A percentile compares a stretch with the other conserved stretches of the same genome.
Evolutionary conservation across 2,797 vertebrate species (phyloP).

Genomic region (Brachyalestes nurse): DNA sequence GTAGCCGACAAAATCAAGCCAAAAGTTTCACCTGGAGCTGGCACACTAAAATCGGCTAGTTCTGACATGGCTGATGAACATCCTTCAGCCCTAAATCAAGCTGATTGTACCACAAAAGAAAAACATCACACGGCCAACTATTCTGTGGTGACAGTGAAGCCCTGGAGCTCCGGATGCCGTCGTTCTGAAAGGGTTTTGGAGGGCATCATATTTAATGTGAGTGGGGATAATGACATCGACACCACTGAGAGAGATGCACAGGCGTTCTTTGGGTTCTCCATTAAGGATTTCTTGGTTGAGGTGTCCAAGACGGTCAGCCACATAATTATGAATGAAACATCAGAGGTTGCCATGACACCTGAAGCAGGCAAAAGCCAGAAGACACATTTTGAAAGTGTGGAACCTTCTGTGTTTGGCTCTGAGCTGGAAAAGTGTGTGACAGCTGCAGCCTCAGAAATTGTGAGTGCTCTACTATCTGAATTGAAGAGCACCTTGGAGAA

Average conservation of each 20-base stretch:
- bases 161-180: not conserved
- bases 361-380: too few species aligned
- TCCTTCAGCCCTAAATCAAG: not conserved
- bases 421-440: not conserved
- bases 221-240: not conserved
- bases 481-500: not conserved
- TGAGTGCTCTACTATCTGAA: not conserved
- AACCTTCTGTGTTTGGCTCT: too few species aligned
- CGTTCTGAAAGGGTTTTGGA: not conserved
- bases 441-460: not conserved
- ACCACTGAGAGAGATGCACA: too few species aligned
- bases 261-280: not conserved
- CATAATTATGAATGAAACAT: not conserved
- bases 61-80: not conserved
- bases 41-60: not conserved
- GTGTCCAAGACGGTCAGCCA: not conserved
- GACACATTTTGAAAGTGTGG: too few species aligned
- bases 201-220: not conserved
- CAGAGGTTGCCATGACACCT: not conserved
- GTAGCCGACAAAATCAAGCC: not conserved
- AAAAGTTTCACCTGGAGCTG: too few species aligned
- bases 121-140: too few species aligned
- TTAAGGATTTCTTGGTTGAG: not conserved
- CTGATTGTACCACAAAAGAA: too few species aligned
- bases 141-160: not conserved